Evolutionary conservation across 2,797 vertebrate genomes (phyloP), one percentile per base, ranked within the genome.

Genomic region (Cirrhinus molitorella): DNA sequence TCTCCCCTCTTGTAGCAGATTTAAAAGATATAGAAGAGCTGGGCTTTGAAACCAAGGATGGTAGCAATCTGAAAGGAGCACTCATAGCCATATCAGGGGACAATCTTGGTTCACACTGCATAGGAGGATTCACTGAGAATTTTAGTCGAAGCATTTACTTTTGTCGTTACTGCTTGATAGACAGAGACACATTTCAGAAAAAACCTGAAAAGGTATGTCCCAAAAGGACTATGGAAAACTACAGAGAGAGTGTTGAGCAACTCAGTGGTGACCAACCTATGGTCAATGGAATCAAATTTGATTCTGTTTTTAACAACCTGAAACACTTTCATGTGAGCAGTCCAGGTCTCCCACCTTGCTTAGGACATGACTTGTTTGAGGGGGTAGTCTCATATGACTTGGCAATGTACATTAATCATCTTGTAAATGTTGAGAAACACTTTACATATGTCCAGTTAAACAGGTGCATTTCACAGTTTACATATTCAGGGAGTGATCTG

Each of bases 311-410:
- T n/a, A 79, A 79, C 63, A 14, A 51, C 47, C 47, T 79, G n/a
- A 72, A 51, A n/a, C 17, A 84, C 49, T 79, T 79, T 59, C 51
- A 84, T 71, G 83, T 84, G 21, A 79, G 74, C 17, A 37, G 5
- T 19, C 65, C 74, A 19, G 82, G 82, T 17, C 66, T 83, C 17
- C 82, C 82, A 14, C 53, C 57, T 16, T 59, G n/a, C 25, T 59
- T 23, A n/a, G n/a, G 55, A n/a, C n/a, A 25, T 59, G n/a, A 25
- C 55, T 11, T 81, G 49, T 55, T 75, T 67, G 17, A 34, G 8
- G 72, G 71, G 8, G 37, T 85, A 5, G 70, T 75, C 2, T 28
- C 70, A 2, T 49, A 45, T 81, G 83, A 85, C 28, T 59, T 76
- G 17, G 17, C 79, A 21, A 16, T 85, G 21, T 85, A 81, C 55